Evolutionary conservation across 92 coral and sea anemone species (phyloP), one percentile per base, ranked within the genome.

Genomic region (Palythoa heliodiscus): DNA sequence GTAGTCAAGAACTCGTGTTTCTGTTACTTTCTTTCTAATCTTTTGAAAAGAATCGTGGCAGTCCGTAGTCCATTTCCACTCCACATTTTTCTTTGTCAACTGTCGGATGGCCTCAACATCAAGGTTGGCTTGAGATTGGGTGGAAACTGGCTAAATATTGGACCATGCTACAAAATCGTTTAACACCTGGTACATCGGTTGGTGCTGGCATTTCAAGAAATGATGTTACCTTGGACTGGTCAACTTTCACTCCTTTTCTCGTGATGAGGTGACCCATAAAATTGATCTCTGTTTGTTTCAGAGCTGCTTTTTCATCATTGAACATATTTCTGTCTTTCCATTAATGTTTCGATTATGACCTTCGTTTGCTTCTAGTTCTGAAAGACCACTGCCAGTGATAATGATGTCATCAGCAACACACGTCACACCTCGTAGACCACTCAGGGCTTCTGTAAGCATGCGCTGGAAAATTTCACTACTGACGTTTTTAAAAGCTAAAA

Each of bases 181-280:
- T 53, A 8, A 58, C 74, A 55, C 38, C 82, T 11, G 63, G 13
- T 1, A 54, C 73, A 22, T 73, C 63, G 17, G 82, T 57, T 22
- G 87, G 82, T 15, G 82, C 71, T n/a, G 87, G 87, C 87, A 84
- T 84, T 20, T 73, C 74, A 37, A 55, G 53, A 53, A 84, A 70
- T 19, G 87, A 79, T 29, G 53, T 17, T 7, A 83, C 82, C 58
- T 84, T 84, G 20, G 71, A 24, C 20, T 73, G 55, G 84, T 90
- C 92, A 35, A 24, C 82, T 71, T 86, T 82, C 55, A 90, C 80
- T 12, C 90, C 90, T 20, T 87, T 60, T 48, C 69, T 87, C 55
- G 92, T 89, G 83, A 87, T 75, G 4, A 78, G 64, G 50, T 90
- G 90, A 10, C 82, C 90, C 37, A 39, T 69, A 77, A 89, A 86